These are phyloP conservation scores for Phaetusa simplex DNA, from an alignment of 2,113 vertebrate genomes.

Conservation along the genomic window DNA sequence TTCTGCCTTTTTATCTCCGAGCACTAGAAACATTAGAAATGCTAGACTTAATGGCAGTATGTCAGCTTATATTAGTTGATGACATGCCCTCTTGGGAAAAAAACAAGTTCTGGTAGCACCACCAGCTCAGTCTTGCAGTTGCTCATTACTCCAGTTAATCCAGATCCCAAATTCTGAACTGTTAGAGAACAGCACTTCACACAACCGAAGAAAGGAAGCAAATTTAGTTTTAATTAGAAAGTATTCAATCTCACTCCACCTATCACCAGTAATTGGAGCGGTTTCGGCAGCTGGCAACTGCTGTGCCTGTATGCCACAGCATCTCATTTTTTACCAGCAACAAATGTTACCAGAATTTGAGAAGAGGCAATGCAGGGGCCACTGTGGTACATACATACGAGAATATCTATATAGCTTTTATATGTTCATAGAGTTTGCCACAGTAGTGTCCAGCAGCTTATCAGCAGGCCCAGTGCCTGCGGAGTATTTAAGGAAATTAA, in stretches of 20 bases:
- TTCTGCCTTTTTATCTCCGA: neutral
- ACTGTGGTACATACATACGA: neutral
- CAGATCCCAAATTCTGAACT: neutral
- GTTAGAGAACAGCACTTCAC: neutral
- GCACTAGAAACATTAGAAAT: neutral
- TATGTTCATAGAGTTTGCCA: neutral
- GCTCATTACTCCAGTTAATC: neutral
- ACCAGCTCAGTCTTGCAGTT: neutral
- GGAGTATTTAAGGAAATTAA: neutral
- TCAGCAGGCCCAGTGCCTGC: neutral
- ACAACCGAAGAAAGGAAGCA: neutral
- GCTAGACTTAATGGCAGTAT: neutral
- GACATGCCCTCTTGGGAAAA: neutral
- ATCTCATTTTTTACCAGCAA: neutral
- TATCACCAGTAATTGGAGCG: neutral
- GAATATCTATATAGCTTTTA: neutral
- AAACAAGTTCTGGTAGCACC: neutral
- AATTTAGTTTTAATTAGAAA: neutral
- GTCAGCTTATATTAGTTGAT: neutral
- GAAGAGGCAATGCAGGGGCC: neutral
- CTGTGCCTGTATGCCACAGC: neutral
- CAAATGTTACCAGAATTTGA: neutral
- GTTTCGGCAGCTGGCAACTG: neutral
- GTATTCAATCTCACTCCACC: neutral
- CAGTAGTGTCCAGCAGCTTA: neutral